Evolutionary conservation across 2,797 vertebrate species (phyloP).

Genomic region (Champsocephalus gunnari): DNA sequence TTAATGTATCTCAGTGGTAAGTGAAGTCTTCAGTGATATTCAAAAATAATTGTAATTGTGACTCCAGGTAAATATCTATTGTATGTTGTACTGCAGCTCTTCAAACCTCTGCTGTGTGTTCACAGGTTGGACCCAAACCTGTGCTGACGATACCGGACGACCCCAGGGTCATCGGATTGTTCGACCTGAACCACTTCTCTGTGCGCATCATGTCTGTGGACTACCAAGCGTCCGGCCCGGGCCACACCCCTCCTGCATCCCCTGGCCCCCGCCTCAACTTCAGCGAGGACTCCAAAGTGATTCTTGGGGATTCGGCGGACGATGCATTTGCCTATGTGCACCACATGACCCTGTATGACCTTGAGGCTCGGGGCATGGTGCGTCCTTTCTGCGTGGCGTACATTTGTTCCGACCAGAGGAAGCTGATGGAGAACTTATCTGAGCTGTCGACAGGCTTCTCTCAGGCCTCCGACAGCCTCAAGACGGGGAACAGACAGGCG

Average conservation of each 20-base stretch:
- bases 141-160: conserved; percentile 93
- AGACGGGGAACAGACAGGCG: conserved; percentile 95
- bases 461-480: conserved; percentile 94
- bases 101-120: conserved; percentile 6
- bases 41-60: neutral
- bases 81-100: neutral
- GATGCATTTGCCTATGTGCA: conserved; percentile 94
- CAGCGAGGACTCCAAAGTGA: conserved; percentile 94
- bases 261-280: conserved; percentile 84
- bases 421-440: conserved; percentile 92
- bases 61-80: neutral
- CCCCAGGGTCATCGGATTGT: conserved; percentile 87
- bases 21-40: neutral
- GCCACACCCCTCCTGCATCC: conserved; percentile 63
- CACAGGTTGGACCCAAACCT: conserved; percentile 88
- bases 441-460: conserved; percentile 91
- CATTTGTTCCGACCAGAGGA: conserved; percentile 92
- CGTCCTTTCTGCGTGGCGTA: conserved; percentile 98
- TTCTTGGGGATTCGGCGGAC: conserved; percentile 93
- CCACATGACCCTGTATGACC: conserved; percentile 94
- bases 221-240: conserved; percentile 94
- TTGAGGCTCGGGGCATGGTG: conserved; percentile 95
- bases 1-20: neutral
- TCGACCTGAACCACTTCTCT: conserved; percentile 97
- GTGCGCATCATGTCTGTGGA: conserved; percentile 99